phyloP scores from a whole-genome alignment of 2,888 invertebrate genomes.

The Endomychus coccineus region DNA sequence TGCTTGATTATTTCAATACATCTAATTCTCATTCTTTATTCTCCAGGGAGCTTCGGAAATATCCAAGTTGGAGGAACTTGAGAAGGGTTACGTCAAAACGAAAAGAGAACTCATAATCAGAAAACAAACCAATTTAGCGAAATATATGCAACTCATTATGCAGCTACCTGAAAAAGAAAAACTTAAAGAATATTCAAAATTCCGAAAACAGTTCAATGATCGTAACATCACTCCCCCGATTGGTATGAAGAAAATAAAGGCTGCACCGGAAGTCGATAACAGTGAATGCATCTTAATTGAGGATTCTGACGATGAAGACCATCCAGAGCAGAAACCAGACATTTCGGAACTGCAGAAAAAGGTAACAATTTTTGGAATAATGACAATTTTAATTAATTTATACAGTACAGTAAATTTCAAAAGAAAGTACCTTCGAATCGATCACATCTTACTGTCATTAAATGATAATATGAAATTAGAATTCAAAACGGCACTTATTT shows the following conservation, averaged over 20 bases:
- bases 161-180: slow-evolving; percentile 7
- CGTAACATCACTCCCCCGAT: no score
- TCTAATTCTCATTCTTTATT: neutral
- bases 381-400: no score
- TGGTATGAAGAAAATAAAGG: neutral
- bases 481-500: no score
- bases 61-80: slow-evolving; percentile 4
- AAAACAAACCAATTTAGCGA: slow-evolving; percentile 8
- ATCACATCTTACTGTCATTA: no score
- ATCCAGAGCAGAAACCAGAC: slow-evolving; percentile 5
- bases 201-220: slow-evolving; percentile 6
- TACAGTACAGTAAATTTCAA: no score
- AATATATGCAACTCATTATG: slow-evolving; percentile 10
- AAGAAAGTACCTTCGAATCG: no score
- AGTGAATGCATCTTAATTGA: slow-evolving; percentile 12
- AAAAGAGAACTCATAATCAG: slow-evolving; percentile 9
- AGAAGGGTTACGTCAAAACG: slow-evolving; percentile 3
- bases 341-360: neutral
- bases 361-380: neutral
- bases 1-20: no score
- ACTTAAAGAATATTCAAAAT: slow-evolving; percentile 4
- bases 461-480: no score
- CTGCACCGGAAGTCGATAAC: neutral
- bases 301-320: slow-evolving; percentile 10
- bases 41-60: slow-evolving; percentile 11